phyloP scores from a whole-genome alignment of 2,888 invertebrate genomes.

The Brassicogethes aeneus region DNA sequence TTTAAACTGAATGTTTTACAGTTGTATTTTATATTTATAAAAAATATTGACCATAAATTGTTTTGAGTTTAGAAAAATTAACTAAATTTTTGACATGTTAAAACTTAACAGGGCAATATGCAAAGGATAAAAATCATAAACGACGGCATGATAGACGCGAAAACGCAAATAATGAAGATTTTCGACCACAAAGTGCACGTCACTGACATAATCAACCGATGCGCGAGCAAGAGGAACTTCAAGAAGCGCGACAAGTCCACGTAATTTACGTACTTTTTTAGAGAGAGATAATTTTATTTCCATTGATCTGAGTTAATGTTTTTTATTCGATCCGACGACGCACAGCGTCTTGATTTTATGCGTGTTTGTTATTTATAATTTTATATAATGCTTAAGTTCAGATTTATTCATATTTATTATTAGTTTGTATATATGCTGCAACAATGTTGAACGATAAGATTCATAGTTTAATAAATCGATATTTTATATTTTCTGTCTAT shows the following conservation, averaged over 20 bases:
- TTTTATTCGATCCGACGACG: neutral
- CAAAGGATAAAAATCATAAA: slow-evolving; percentile 89
- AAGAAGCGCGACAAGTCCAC: slow-evolving; percentile 82
- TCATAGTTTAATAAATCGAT: neutral
- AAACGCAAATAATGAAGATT: slow-evolving; percentile 78
- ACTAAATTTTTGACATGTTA: too few relatives aligned
- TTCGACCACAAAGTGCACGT: slow-evolving; percentile 87
- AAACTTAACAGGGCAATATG: slow-evolving; percentile 87
- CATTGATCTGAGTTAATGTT: neutral
- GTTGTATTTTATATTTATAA: slow-evolving; percentile 5
- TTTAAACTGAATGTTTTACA: slow-evolving; percentile 1
- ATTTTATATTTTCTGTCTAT: neutral
- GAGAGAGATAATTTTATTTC: too few relatives aligned
- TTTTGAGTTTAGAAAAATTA: too few relatives aligned
- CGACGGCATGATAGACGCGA: slow-evolving; percentile 85
- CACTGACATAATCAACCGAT: slow-evolving; percentile 80
- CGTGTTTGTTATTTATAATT: neutral
- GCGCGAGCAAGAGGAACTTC: slow-evolving; percentile 85
- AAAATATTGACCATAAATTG: too few relatives aligned
- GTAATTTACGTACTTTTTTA: slow-evolving; percentile 21
- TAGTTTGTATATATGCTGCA: neutral
- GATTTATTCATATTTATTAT: neutral
- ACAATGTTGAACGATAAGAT: neutral
- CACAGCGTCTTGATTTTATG: neutral
- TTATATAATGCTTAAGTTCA: neutral